Evolutionary conservation across 2,888 invertebrate species (phyloP), one percentile per base, ranked within the genome.

Genomic region (Lumbricus terrestris): DNA sequence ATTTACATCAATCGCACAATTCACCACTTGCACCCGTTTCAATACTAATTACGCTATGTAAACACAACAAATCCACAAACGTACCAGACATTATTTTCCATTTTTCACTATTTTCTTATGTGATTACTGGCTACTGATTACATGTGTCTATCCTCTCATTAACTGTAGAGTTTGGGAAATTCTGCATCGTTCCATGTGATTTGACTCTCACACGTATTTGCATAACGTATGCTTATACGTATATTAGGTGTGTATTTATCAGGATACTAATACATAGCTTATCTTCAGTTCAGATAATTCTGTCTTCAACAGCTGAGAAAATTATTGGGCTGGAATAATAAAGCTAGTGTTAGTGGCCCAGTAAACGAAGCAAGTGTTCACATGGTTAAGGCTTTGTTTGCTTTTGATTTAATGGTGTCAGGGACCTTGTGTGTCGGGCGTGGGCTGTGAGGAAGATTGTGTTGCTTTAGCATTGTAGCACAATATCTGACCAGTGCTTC

Each of bases 281-380:
- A 0, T 69, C n/a, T 5, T 47, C 4, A 69, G 69, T 69, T n/a
- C 69, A 69, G 69, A 47, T n/a, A 69, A 69, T 69, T n/a, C 29
- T 69, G n/a, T 69, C 29, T 69, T 69, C 11, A 69, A 69, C 69
- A 11, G 69, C 69, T 69, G 69, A 69, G n/a, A 29, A 69, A 69
- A n/a, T 69, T n/a, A 69, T 69, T 69, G 69, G n/a, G 69, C 29
- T 69, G 69, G 69, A 69, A 69, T 8, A 69, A n/a, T 69, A 69
- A 69, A 69, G n/a, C 69, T 69, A 69, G n/a, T 69, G 69, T 69
- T n/a, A 69, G 69, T 69, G 69, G 69, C 69, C n/a, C n/a, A 69
- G n/a, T 69, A 69, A 69, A 69, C n/a, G 69, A 69, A 4, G 11
- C 29, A 13, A 69, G 69, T 69, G 69, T 69, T n/a, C 69, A n/a